Conservation (phyloP, 2,888 invertebrate genomes). For the Pheosia gnoma region DNA sequence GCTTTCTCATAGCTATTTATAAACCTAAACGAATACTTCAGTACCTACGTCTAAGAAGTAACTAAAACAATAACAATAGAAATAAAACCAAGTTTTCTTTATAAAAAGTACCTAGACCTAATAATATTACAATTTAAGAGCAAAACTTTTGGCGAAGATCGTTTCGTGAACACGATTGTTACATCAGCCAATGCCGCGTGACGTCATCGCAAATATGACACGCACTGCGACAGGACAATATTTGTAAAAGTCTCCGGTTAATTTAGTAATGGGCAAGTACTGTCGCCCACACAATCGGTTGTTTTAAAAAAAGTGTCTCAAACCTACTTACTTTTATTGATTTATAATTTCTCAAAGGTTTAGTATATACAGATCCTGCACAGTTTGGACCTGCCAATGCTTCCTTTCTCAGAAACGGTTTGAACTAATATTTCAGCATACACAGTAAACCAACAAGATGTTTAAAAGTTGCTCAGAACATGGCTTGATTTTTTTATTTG, state of each 20-base stretch:
- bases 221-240: slow-evolving; percentile 36
- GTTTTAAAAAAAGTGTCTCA: not conserved
- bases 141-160: not conserved
- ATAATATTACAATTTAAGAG: not conserved
- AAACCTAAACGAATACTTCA: too few species aligned
- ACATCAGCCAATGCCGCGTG: slow-evolving; percentile 12
- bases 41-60: too few species aligned
- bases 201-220: slow-evolving; percentile 22
- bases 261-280: slow-evolving; percentile 43
- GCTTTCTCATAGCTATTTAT: too few species aligned
- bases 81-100: not conserved
- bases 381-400: too few species aligned
- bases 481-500: too few species aligned
- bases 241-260: slow-evolving; percentile 40
- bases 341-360: too few species aligned
- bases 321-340: too few species aligned
- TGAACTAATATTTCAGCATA: too few species aligned
- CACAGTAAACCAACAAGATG: too few species aligned
- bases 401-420: too few species aligned
- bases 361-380: too few species aligned
- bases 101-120: not conserved
- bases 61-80: not conserved
- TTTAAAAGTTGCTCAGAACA: too few species aligned
- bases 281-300: slow-evolving; percentile 15
- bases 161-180: not conserved